Evolutionary conservation across 2,888 invertebrate genomes (phyloP).

Genomic region (Antheraea yamamai): DNA sequence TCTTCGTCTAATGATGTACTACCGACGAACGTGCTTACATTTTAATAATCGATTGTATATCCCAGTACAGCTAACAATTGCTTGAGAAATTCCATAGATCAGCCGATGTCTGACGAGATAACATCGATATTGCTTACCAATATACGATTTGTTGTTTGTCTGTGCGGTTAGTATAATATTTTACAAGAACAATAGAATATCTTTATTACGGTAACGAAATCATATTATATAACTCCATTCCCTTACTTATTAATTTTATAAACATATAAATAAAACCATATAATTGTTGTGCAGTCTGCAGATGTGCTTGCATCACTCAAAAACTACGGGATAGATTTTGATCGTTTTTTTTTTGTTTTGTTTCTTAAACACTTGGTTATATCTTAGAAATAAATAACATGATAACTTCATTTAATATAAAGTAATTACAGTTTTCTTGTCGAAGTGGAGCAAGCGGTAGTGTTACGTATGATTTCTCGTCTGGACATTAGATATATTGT

Average conservation of each 20-base stretch:
- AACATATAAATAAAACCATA: no score
- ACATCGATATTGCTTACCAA: slow-evolving; percentile 41
- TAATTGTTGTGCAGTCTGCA: no score
- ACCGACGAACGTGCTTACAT: slow-evolving; percentile 62
- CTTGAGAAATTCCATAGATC: slow-evolving; percentile 53
- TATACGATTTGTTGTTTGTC: slow-evolving; percentile 31
- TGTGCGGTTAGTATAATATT: slow-evolving; percentile 25
- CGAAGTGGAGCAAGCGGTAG: no score
- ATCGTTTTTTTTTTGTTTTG: no score
- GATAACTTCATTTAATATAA: no score
- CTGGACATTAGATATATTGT: no score
- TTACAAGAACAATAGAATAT: slow-evolving; percentile 17
- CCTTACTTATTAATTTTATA: not conserved
- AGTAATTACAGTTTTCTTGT: no score
- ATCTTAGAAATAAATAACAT: no score
- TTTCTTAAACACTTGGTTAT: no score
- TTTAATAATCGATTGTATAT: slow-evolving; percentile 70
- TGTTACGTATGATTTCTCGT: no score
- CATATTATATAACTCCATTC: not conserved
- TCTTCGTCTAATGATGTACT: slow-evolving; percentile 56
- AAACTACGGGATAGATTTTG: no score
- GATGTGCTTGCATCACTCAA: no score
- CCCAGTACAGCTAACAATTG: slow-evolving; percentile 51
- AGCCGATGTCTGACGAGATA: slow-evolving; percentile 48
- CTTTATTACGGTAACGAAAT: slow-evolving; percentile 3